Percentiles rank a stretch among this genome's conserved stretches.
Evolutionary conservation across 2,113 vertebrate genomes (phyloP).

Genomic region (Takifugu bimaculatus): DNA sequence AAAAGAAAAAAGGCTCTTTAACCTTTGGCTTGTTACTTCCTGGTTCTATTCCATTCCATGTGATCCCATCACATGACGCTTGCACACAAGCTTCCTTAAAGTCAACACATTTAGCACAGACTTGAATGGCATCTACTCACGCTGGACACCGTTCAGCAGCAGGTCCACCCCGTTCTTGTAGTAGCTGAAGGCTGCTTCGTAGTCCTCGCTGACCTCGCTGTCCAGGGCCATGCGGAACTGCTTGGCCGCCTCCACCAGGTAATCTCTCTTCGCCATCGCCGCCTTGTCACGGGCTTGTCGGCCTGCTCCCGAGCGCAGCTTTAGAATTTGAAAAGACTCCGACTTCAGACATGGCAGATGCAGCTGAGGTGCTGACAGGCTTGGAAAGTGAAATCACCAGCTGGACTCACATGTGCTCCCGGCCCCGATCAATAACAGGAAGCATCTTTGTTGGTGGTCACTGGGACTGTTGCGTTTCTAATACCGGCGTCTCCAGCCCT

Average conservation of each 20-base stretch:
- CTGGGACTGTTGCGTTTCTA: slow-evolving; percentile 16
- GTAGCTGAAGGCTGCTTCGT: slow-evolving; percentile 95
- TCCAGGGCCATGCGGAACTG: slow-evolving; percentile 95
- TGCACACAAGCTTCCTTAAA: slow-evolving; percentile 6
- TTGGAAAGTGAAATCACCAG: slow-evolving; percentile 27
- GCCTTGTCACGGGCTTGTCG: slow-evolving; percentile 58
- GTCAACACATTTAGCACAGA: not conserved
- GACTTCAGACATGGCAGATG: not conserved
- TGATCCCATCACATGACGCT: slow-evolving; percentile 40
- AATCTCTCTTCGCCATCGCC: slow-evolving; percentile 82
- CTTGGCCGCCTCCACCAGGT: slow-evolving; percentile 92
- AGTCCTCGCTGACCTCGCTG: slow-evolving; percentile 92
- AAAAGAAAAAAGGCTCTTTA: slow-evolving; percentile 11
- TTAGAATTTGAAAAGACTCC: not conserved
- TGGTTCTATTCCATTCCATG: slow-evolving; percentile 38
- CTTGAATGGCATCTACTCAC: slow-evolving; percentile 43
- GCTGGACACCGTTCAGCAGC: slow-evolving; percentile 88
- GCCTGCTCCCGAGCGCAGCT: slow-evolving; percentile 38
- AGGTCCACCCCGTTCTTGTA: slow-evolving; percentile 96
- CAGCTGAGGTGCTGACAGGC: not conserved
- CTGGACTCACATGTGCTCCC: slow-evolving; percentile 51
- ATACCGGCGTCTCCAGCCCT: slow-evolving; percentile 14
- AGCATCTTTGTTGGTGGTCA: slow-evolving; percentile 45
- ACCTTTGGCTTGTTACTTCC: slow-evolving; percentile 49
- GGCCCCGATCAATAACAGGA: slow-evolving; percentile 38